Evolutionary conservation across 2,888 invertebrate species (phyloP).

Genomic region (Pheosia tremula): DNA sequence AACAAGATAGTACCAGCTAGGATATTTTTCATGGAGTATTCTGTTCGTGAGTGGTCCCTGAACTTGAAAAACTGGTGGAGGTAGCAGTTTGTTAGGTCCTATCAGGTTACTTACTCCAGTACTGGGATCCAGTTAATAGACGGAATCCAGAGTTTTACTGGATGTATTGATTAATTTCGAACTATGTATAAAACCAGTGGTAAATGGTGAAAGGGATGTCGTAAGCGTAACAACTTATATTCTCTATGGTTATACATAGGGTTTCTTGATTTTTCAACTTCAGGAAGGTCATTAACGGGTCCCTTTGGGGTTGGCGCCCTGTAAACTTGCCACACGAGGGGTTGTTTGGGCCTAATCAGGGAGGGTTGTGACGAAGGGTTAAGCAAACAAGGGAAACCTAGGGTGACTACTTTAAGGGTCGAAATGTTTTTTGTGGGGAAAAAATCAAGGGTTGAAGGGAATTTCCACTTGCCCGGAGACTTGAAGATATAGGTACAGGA

Average conservation of each 20-base stretch:
- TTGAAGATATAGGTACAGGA: no score
- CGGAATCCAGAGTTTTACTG: no score
- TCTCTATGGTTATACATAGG: not conserved
- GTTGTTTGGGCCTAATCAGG: constrained; percentile 46
- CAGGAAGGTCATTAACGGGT: constrained; percentile 51
- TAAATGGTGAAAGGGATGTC: not conserved
- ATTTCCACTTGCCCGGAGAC: not conserved
- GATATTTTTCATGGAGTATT: no score
- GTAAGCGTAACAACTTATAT: constrained; percentile 2
- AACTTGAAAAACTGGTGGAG: no score
- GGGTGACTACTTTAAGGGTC: constrained; percentile 24
- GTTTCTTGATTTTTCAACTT: constrained; percentile 52
- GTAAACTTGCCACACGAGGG: constrained; percentile 43
- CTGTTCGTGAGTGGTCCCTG: not conserved
- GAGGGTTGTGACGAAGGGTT: constrained; percentile 45
- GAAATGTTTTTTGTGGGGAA: not conserved
- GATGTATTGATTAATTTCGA: no score
- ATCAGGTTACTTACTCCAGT: no score
- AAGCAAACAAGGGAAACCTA: constrained; percentile 36
- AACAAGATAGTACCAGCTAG: not conserved
- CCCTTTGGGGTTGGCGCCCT: constrained; percentile 37
- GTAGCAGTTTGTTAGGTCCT: no score
- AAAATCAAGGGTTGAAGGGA: constrained; percentile 2
- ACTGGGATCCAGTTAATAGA: no score
- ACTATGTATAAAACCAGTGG: no score